phyloP scores from a whole-genome alignment of 2,113 vertebrate species.

The Periophthalmus modestus region DNA sequence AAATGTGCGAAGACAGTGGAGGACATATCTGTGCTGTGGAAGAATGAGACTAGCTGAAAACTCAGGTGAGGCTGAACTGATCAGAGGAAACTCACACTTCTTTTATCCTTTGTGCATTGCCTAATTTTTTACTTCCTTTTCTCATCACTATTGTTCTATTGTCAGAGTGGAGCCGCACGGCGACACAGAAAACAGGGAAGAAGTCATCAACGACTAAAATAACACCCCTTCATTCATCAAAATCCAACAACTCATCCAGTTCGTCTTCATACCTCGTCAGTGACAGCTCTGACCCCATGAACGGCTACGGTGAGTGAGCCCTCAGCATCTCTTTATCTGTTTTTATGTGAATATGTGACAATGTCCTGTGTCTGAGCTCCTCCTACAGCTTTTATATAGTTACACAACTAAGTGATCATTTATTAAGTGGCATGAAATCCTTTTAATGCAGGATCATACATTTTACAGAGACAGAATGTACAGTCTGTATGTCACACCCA shows the following conservation, averaged over 20 bases:
- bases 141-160: not conserved
- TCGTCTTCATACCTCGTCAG: slow-evolving; percentile 58
- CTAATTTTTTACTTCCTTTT: not conserved
- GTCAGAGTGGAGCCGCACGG: slow-evolving; percentile 80
- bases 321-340: not conserved
- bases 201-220: slow-evolving; percentile 42
- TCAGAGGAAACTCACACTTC: not conserved
- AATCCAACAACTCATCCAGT: slow-evolving; percentile 56
- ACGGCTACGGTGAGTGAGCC: slow-evolving; percentile 53
- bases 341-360: not conserved
- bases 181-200: slow-evolving; percentile 67
- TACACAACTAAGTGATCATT: not conserved
- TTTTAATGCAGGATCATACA: no score
- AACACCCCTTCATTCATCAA: slow-evolving; percentile 53
- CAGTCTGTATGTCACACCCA: no score
- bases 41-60: slow-evolving; percentile 88
- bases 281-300: slow-evolving; percentile 33
- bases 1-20: slow-evolving; percentile 93
- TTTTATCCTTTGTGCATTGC: not conserved
- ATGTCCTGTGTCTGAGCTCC: not conserved
- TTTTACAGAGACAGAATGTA: no score
- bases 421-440: no score
- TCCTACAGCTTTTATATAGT: not conserved
- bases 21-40: slow-evolving; percentile 90
- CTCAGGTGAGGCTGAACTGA: slow-evolving; percentile 75